A percentile compares a stretch with the other conserved stretches of the same genome.
These are phyloP conservation scores for Tychaedon coryphoeus DNA, from an alignment of 2,113 vertebrate species.

Conservation along the genomic window DNA sequence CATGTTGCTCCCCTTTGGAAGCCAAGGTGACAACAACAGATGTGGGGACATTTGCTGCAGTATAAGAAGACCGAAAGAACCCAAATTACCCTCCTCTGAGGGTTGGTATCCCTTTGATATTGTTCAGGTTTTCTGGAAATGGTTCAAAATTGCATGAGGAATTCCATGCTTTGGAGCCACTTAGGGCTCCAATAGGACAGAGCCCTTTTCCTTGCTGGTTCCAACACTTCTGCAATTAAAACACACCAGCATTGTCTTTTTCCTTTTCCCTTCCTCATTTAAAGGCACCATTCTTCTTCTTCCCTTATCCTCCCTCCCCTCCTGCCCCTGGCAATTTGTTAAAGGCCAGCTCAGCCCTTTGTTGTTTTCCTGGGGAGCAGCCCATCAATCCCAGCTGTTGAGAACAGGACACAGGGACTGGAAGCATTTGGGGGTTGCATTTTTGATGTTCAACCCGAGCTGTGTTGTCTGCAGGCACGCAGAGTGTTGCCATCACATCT, in stretches of 20 bases:
- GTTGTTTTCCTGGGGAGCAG: conserved; percentile 19
- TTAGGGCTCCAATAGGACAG: background rate
- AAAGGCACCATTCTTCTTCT: background rate
- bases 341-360: background rate
- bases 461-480: background rate
- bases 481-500: background rate
- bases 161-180: background rate
- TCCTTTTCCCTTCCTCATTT: background rate
- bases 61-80: background rate
- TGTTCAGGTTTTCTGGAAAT: background rate
- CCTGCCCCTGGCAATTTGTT: background rate
- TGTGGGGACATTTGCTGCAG: background rate
- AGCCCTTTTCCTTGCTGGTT: background rate
- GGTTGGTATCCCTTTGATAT: background rate
- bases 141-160: background rate
- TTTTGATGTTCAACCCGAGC: background rate
- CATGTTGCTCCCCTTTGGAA: background rate
- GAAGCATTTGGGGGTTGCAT: background rate
- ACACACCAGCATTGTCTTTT: background rate
- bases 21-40: fast-evolving
- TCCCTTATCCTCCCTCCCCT: background rate
- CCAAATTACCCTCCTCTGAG: background rate
- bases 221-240: background rate
- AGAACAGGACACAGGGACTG: background rate
- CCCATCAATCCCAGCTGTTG: conserved; percentile 14